Base-by-base conservation (phyloP, 2,888 invertebrate genomes). In the Alcis repandata region DNA sequence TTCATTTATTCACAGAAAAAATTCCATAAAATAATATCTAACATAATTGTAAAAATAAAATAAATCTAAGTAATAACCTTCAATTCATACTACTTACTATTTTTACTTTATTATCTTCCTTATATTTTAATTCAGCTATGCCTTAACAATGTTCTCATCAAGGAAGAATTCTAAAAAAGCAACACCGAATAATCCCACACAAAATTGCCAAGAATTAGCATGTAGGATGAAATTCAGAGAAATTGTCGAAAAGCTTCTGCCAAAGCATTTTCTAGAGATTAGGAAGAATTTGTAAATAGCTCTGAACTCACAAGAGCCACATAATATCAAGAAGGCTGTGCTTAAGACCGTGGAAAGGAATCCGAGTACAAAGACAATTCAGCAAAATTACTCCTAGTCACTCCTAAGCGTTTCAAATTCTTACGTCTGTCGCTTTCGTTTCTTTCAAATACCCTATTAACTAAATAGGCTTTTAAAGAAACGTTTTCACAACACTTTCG, bases 401-500 rank as follows among this genome's bases (percentile, higher is more conserved):
- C 70, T 75, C 75, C 68, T 70, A 76, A 80, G 75, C 63, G 68
- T 70, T 74, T 59, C 66, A 72, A 77, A 75, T 78, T 82, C 70
- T 79, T 80, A 78, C 79, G 79, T 41, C 78, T 73, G 69, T 57
- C 52, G 51, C 77, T 71, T 75, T 32, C 33, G 6, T 27, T 15
- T 53, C 19, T 20, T 22, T 78, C 70, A 70, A 77, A 74, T 77
- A 71, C 59, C 56, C 71, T 69, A 76, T 79, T 77, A 72, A 59
- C 67, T 59, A 67, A 74, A 76, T 69, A 71, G 75, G 72, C 74
- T 78, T 65, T 75, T 77, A 71, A 77, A 78, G 78, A 75, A 67
- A 76, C 78, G 72, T 77, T 84, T 81, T 75, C 17, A 76, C 74
- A 76, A 76, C 68, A 72, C 70, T 80, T 79, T 78, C 77, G 79